Evolutionary conservation across 2,113 vertebrate species (phyloP).

Genomic region (Brachypodius melanocephalos): DNA sequence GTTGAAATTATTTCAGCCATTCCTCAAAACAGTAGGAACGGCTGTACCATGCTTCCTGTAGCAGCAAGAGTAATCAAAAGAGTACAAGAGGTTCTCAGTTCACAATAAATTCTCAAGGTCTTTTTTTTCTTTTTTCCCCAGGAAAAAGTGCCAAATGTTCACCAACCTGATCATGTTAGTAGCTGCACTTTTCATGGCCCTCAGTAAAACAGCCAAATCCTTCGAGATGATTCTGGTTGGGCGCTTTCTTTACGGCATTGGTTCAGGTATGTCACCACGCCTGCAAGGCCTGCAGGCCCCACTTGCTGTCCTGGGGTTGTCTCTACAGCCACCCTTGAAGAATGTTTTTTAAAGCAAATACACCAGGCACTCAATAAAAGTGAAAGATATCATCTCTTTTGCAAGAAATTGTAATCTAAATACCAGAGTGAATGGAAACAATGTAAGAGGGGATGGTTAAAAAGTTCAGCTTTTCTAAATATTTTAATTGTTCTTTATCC

Average conservation of each 20-base stretch:
- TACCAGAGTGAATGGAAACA: background rate
- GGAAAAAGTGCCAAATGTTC: conserved; percentile 77
- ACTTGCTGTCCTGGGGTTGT: background rate
- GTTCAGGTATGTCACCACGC: conserved; percentile 61
- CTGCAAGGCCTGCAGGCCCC: background rate
- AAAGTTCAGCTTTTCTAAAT: background rate
- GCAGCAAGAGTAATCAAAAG: background rate
- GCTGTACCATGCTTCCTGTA: background rate
- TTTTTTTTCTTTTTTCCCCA: background rate
- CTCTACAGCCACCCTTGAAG: background rate
- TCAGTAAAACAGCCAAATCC: conserved; percentile 73
- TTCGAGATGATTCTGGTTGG: conserved; percentile 80
- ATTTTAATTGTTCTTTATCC: background rate
- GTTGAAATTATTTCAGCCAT: background rate
- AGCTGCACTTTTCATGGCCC: conserved; percentile 76
- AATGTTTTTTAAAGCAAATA: background rate
- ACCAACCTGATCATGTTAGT: conserved; percentile 75
- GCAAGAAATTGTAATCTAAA: background rate
- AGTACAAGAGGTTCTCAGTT: background rate
- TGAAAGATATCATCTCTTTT: background rate
- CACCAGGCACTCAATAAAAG: background rate
- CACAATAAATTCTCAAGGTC: background rate
- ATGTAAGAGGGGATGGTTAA: background rate
- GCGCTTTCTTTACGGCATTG: conserved; percentile 77
- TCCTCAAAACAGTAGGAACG: background rate